Evolutionary conservation across 2,888 invertebrate genomes (phyloP).

Genomic region (Boloria selene): DNA sequence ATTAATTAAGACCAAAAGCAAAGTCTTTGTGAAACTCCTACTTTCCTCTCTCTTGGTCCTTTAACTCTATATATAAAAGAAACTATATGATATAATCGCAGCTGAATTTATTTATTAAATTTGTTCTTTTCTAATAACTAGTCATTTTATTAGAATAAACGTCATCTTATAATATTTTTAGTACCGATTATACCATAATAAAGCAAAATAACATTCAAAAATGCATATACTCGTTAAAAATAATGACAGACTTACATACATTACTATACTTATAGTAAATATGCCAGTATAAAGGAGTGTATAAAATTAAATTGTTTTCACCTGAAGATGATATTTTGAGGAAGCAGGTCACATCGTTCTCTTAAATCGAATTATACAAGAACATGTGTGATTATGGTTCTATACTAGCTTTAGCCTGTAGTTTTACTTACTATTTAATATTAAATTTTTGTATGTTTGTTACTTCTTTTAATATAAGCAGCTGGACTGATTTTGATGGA

Average conservation of each 20-base stretch:
- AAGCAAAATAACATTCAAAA: not conserved
- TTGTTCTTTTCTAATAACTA: not conserved
- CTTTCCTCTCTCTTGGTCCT: no score
- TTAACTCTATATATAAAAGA: no score
- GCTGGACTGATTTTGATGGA: no score
- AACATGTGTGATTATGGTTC: conserved; percentile 18
- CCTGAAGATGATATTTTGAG: conserved; percentile 17
- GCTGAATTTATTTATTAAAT: not conserved
- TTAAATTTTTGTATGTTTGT: not conserved
- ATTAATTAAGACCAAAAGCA: no score
- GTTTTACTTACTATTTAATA: not conserved
- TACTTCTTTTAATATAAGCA: no score
- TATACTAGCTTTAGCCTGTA: not conserved
- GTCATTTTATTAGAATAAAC: not conserved
- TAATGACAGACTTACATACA: conserved; percentile 22
- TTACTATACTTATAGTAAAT: not conserved
- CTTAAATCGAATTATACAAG: conserved; percentile 29
- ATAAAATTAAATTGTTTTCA: conserved; percentile 35
- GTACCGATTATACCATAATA: not conserved
- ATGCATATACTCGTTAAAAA: conserved; percentile 25
- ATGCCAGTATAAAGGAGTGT: conserved; percentile 21
- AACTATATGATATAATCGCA: not conserved
- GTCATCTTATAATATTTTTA: not conserved
- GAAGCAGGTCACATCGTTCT: conserved; percentile 27
- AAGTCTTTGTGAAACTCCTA: no score